Evolutionary conservation across 1,140 invertebrate species (phyloP).

Genomic region (Thalassaphorura encarpata): DNA sequence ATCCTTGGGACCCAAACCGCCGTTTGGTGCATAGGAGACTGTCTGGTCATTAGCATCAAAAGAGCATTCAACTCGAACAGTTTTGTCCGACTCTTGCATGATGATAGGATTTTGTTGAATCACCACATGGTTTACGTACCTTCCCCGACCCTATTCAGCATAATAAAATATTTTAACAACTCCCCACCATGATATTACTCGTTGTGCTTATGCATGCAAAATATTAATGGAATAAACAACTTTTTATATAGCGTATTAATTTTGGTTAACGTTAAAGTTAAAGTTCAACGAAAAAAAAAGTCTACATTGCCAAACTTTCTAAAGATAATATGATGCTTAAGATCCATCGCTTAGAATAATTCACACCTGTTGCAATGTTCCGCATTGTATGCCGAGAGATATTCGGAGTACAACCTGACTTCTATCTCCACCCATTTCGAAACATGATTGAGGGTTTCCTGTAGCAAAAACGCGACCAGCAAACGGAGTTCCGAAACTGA

Average conservation of each 20-base stretch:
- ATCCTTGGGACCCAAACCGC: conserved; percentile 32
- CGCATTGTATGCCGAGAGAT: conserved; percentile 42
- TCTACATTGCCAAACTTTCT: too few species aligned
- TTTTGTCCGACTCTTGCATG: conserved; percentile 45
- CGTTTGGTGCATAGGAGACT: conserved; percentile 39
- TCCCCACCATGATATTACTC: background rate
- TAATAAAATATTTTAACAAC: background rate
- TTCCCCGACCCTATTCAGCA: conserved; percentile 37
- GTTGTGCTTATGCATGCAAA: background rate
- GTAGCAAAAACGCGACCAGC: conserved; percentile 45
- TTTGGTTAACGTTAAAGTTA: background rate
- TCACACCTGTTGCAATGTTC: conserved; percentile 41
- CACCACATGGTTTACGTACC: conserved; percentile 45
- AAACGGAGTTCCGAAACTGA: conserved; percentile 43
- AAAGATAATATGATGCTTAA: background rate
- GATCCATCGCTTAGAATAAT: background rate
- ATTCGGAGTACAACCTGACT: conserved; percentile 41
- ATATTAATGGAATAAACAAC: background rate
- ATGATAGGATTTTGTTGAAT: conserved; percentile 46
- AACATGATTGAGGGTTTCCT: conserved; percentile 45
- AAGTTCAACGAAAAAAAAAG: background rate
- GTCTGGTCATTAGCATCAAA: conserved; percentile 44
- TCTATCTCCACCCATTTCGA: conserved; percentile 43
- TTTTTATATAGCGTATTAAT: too few species aligned
- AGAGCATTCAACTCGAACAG: conserved; percentile 44